Evolutionary conservation across 2,888 invertebrate species (phyloP).

Genomic region (Aphrophora alni): DNA sequence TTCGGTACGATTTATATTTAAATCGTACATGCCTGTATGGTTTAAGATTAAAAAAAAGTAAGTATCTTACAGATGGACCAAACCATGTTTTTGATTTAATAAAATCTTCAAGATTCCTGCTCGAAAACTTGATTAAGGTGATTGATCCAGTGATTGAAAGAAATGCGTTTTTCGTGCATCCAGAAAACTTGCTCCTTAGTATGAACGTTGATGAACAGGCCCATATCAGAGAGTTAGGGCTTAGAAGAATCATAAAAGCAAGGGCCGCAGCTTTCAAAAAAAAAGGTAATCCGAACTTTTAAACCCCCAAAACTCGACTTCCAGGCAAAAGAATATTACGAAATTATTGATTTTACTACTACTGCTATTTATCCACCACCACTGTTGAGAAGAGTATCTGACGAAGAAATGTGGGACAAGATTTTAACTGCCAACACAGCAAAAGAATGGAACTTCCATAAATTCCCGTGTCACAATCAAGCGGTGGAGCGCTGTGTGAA

Average conservation of each 20-base stretch:
- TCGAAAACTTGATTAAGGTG: not conserved
- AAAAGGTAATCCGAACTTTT: conserved; percentile 15
- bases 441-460: too few relatives aligned
- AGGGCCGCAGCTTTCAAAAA: not conserved
- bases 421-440: conserved; percentile 19
- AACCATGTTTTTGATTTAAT: not conserved
- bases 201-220: conserved; percentile 7
- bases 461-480: too few relatives aligned
- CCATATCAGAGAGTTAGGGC: not conserved
- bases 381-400: not conserved
- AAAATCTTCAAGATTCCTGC: not conserved
- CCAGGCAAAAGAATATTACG: conserved; percentile 3
- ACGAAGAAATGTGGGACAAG: conserved; percentile 13
- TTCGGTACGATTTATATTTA: not conserved
- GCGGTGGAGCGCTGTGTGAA: too few relatives aligned
- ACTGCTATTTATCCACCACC: conserved; percentile 9
- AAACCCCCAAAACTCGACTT: not conserved
- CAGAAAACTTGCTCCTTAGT: conserved; percentile 14
- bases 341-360: not conserved
- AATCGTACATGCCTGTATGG: conserved; percentile 20
- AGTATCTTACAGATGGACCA: conserved; percentile 11
- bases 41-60: conserved; percentile 13
- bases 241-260: not conserved
- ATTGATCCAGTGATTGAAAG: conserved; percentile 11
- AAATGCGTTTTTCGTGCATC: conserved; percentile 22